Conservation (phyloP, 2,888 invertebrate species). For the Oithona nana region DNA sequence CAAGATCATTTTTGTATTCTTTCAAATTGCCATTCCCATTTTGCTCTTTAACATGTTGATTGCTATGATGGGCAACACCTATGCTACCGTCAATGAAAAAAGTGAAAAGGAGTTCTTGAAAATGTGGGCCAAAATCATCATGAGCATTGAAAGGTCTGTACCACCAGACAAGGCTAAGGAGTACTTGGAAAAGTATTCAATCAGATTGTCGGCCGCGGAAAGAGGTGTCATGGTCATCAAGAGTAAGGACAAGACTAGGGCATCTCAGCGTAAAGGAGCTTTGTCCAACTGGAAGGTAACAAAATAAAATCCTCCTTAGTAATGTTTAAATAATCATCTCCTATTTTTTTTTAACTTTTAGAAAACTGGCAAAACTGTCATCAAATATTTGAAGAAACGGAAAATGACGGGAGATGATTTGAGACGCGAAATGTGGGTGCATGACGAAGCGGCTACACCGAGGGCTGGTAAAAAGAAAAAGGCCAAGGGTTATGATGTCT, state of each 20-base stretch:
- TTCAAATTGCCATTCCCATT: conserved; percentile 96
- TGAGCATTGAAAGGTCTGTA: conserved; percentile 81
- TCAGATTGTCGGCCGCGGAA: conserved; percentile 65
- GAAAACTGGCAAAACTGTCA: conserved; percentile 18
- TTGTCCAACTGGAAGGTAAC: conserved; percentile 88
- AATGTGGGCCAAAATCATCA: conserved; percentile 97
- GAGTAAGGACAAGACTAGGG: conserved; percentile 83
- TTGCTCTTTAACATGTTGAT: conserved; percentile 89
- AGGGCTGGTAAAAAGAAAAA: conserved; percentile 16
- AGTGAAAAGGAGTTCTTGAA: conserved; percentile 98
- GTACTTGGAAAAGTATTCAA: conserved; percentile 84
- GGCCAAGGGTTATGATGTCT: conserved; percentile 12
- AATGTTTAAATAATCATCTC: background rate
- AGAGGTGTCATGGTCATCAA: conserved; percentile 96
- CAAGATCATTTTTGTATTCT: conserved; percentile 87
- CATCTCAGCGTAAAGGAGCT: conserved; percentile 87
- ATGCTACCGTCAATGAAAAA: conserved; percentile 89
- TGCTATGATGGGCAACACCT: conserved; percentile 99
- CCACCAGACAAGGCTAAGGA: conserved; percentile 71
- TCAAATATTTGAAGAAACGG: conserved; percentile 16
- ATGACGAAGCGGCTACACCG: conserved; percentile 17
- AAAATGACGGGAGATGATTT: conserved; percentile 17
- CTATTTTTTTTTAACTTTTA: background rate
- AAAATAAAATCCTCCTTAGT: background rate
- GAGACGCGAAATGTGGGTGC: conserved; percentile 17